Evolutionary conservation across 2,113 vertebrate species (phyloP).

Genomic region (Lonchura striata): DNA sequence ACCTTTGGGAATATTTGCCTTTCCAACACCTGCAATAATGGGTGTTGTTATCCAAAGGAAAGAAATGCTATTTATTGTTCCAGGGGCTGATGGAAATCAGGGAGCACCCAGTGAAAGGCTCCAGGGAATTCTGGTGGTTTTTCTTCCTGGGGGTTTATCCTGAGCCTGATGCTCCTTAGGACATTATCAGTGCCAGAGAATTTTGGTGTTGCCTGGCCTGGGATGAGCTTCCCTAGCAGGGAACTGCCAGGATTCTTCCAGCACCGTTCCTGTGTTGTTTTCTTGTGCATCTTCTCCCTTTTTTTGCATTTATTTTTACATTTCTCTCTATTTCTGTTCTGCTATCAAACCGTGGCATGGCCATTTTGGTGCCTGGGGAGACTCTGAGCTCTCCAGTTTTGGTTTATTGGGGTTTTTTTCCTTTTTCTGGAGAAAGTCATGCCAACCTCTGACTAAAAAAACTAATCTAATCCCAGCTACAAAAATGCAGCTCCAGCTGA

Average conservation of each 20-base stretch:
- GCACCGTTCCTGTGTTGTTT: not conserved
- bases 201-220: not conserved
- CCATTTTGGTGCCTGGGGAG: not conserved
- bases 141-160: fast-evolving
- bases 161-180: not conserved
- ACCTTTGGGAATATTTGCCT: not conserved
- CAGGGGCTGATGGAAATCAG: not conserved
- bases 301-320: not conserved
- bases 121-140: not conserved
- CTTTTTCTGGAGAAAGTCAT: not conserved
- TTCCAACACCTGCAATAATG: not conserved
- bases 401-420: not conserved
- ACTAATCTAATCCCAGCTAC: not conserved
- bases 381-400: not conserved
- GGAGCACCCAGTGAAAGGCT: not conserved
- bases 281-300: not conserved
- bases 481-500: not conserved
- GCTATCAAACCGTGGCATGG: not conserved
- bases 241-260: not conserved
- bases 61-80: fast-evolving
- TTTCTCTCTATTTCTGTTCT: not conserved
- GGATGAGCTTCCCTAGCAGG: not conserved
- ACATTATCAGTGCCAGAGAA: not conserved
- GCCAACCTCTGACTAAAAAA: not conserved
- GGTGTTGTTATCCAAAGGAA: not conserved